Evolutionary conservation across 2,888 invertebrate species (phyloP), one percentile per base, ranked within the genome.

Genomic region (Heteropelma amictum): DNA sequence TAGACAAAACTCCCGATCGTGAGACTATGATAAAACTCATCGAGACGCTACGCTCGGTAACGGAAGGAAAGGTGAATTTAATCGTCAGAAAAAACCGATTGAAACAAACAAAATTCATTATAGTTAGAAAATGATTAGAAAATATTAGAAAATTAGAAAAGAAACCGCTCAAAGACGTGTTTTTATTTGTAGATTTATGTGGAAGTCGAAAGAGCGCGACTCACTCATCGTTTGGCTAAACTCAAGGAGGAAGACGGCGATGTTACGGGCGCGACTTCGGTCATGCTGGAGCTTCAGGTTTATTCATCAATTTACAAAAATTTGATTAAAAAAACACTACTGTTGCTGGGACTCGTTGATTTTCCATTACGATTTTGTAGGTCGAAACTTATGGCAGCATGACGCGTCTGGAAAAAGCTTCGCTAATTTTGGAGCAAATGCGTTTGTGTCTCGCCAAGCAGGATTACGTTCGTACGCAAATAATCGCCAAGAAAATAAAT

Each of bases 371-470:
- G n/a, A 33, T 26, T 33, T 7, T 35, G 7, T 51, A 86, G 86
- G 93, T 96, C 7, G 99, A 99, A 90, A 99, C 99, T 0, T 99
- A 98, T 86, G 99, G 99, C 2, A 98, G 98, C 0, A 99, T 99
- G 99, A 97, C 98, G 77, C 97, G 97, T 88, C 92, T 95, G 65
- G 99, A 99, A 89, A 98, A 98, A 90, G 96, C 99, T 1, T 97
- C 98, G 84, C 92, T 99, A 40, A 97, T 99, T 80, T 90, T 99
- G 80, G 99, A 99, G 89, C 99, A 99, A 90, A 99, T 99, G 98
- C 93, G 99, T 69, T 91, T 99, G 6, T 99, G 99, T 87, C 90
- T 99, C 61, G 95, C 96, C 0, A 98, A 97, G 85, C 96, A 98
- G 84, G 99, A 99, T 89, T 98, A 96, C 88, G 94, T 99, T 77